Evolutionary conservation across 2,113 vertebrate species (phyloP).

Genomic region (Himantopus leucocephalus): DNA sequence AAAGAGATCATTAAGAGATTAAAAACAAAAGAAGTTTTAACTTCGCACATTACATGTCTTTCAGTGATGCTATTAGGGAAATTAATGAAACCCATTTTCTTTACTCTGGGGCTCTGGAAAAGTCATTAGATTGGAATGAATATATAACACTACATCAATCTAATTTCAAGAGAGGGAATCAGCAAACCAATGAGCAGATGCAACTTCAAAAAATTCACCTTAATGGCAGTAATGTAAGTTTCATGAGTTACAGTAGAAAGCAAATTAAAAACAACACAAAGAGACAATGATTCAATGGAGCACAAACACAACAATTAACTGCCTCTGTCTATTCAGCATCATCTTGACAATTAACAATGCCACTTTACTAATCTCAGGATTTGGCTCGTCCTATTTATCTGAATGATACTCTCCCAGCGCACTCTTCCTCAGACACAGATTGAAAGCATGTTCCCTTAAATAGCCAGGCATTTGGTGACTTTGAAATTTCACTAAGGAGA

Average conservation of each 20-base stretch:
- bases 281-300: slow-evolving; percentile 51
- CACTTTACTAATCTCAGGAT: slow-evolving; percentile 40
- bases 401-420: background rate
- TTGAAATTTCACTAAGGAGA: slow-evolving; percentile 15
- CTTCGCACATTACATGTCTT: slow-evolving; percentile 53
- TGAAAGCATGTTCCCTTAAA: background rate
- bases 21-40: slow-evolving; percentile 69
- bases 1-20: slow-evolving; percentile 69
- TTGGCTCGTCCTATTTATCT: slow-evolving; percentile 6
- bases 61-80: slow-evolving; percentile 71
- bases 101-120: slow-evolving; percentile 65
- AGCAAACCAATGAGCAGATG: slow-evolving; percentile 61
- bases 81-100: slow-evolving; percentile 72
- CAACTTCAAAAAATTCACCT: slow-evolving; percentile 61
- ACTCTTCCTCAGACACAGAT: background rate
- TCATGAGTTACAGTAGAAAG: slow-evolving; percentile 66
- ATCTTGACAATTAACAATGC: slow-evolving; percentile 62
- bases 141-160: slow-evolving; percentile 69
- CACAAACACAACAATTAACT: slow-evolving; percentile 55
- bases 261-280: slow-evolving; percentile 69
- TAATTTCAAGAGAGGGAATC: slow-evolving; percentile 71
- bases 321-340: slow-evolving; percentile 27
- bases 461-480: background rate
- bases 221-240: slow-evolving; percentile 66
- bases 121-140: slow-evolving; percentile 72